Percentiles rank a stretch among this genome's conserved stretches.
Conservation (phyloP, 2,888 invertebrate species). For the Rosalia funebris region DNA sequence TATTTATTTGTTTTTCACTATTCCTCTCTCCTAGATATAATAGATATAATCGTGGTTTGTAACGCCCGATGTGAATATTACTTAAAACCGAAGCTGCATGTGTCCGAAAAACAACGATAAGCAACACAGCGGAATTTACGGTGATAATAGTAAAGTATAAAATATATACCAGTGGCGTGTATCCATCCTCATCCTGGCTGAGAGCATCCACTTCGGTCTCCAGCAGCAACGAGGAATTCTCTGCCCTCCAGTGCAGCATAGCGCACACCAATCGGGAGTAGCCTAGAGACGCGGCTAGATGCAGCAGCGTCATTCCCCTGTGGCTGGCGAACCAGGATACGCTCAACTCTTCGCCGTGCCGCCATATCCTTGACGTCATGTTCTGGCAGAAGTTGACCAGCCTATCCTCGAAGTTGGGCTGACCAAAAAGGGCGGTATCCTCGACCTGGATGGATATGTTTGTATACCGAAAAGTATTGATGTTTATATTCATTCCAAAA, state of each 20-base stretch:
- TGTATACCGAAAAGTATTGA: slow-evolving; percentile 25
- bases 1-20: too few species aligned
- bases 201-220: slow-evolving; percentile 94
- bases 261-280: slow-evolving; percentile 86
- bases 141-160: too few species aligned
- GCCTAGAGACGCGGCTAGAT: slow-evolving; percentile 90
- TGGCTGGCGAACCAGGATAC: slow-evolving; percentile 71
- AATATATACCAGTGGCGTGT: slow-evolving; percentile 85
- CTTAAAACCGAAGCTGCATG: too few species aligned
- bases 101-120: too few species aligned
- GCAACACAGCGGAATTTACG: too few species aligned
- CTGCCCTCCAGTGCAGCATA: slow-evolving; percentile 87
- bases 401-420: slow-evolving; percentile 85
- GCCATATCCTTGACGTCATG: slow-evolving; percentile 74
- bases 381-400: slow-evolving; percentile 86
- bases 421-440: slow-evolving; percentile 71
- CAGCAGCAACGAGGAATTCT: slow-evolving; percentile 85
- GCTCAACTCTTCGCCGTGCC: slow-evolving; percentile 67
- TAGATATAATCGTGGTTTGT: too few species aligned
- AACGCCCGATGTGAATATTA: too few species aligned
- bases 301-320: slow-evolving; percentile 81
- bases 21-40: too few species aligned
- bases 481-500: not conserved
- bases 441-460: slow-evolving; percentile 71
- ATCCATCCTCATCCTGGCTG: slow-evolving; percentile 88